Evolutionary conservation across 2,797 vertebrate species (phyloP).

Genomic region (Sebastes paucispinis): DNA sequence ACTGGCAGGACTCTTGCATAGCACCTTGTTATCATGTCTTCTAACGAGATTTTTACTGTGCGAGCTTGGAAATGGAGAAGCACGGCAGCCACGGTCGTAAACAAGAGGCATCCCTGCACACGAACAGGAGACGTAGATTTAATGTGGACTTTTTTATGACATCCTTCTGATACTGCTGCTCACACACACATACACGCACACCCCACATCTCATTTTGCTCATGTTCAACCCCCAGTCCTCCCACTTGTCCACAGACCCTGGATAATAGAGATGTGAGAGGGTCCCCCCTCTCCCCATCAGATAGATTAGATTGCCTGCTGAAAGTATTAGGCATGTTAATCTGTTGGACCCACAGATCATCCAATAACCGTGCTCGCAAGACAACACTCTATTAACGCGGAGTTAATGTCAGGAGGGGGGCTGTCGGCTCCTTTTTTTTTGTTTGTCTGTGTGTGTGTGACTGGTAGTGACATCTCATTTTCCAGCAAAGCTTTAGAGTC

Average conservation of each 20-base stretch:
- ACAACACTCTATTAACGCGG: constrained; percentile 80
- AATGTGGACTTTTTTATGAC: constrained; percentile 2
- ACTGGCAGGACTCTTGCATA: constrained; percentile 11
- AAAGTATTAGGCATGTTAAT: constrained; percentile 85
- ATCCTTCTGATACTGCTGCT: background rate
- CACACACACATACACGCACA: background rate
- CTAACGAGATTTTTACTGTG: constrained; percentile 9
- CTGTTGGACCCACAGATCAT: constrained; percentile 86
- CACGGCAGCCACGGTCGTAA: constrained; percentile 16
- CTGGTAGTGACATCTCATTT: constrained; percentile 69
- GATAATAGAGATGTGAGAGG: constrained; percentile 73
- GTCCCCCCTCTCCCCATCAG: constrained; percentile 1
- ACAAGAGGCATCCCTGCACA: constrained; percentile 9
- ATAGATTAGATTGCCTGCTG: constrained; percentile 78
- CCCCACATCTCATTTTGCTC: constrained; percentile 23
- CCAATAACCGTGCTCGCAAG: constrained; percentile 79
- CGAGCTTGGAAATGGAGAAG: constrained; percentile 11
- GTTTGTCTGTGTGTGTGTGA: background rate
- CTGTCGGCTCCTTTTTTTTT: background rate
- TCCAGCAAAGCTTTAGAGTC: constrained; percentile 72
- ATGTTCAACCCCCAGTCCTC: constrained; percentile 22
- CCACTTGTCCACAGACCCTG: constrained; percentile 51
- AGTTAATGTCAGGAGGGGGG: constrained; percentile 70
- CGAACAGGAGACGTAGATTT: constrained; percentile 7
- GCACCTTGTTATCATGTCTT: constrained; percentile 47